Evolutionary conservation across 2,888 invertebrate genomes (phyloP), one percentile per base, ranked within the genome.

Genomic region (Orthosia incerta): DNA sequence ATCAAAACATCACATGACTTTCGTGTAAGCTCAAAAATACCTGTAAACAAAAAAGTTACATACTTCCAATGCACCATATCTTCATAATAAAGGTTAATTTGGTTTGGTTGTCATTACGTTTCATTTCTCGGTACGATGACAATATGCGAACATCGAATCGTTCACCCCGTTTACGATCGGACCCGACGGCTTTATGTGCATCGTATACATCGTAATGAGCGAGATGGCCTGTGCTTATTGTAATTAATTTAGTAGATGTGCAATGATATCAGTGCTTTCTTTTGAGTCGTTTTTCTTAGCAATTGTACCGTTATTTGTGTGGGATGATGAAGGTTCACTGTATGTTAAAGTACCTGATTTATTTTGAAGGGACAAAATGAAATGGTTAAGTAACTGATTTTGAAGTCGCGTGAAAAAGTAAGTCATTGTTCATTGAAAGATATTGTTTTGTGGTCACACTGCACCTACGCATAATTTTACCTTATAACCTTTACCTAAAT

Each of bases 141-240:
- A 93, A 92, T 91, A 89, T 86, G 89, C 88, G 91, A 83, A 85
- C 91, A 91, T 93, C 89, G 93, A 92, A 92, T 79, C 94, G 87
- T 95, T 95, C 94, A 93, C 93, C 94, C 91, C 89, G 86, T 94
- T 95, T 94, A 94, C 89, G 93, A 93, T 82, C 89, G 78, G 81
- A 79, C 79, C 76, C 79, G 86, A 89, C 90, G 88, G 87, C 82
- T 93, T 94, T 94, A 94, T 91, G 90, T 78, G 78, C 83, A 74
- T 83, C 76, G 86, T 91, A n/a, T n/a, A 91, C 31, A 13, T 50
- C 66, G 93, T 91, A 89, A 94, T 91, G 89, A 89, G 81, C 80
- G 74, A 86, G 83, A 86, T 88, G 86, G 48, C 23, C 72, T 65
- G 84, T 82, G 85, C 75, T 85, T 83, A 80, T 84, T 88, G 89